Evolutionary conservation across 2,888 invertebrate genomes (phyloP).

Genomic region (Monopis laevigella): DNA sequence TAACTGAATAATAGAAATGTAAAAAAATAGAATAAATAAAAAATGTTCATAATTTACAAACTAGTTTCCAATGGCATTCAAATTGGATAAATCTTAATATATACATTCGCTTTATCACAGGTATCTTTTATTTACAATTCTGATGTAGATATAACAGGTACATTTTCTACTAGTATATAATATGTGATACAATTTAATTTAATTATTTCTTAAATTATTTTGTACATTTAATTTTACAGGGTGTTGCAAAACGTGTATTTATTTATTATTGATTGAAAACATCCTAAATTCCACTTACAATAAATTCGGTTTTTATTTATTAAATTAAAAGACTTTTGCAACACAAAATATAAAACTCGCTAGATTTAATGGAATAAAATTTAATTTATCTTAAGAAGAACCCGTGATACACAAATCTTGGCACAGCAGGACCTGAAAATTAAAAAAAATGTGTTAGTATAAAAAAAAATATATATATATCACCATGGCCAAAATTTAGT

Average conservation of each 20-base stretch:
- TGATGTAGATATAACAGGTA: no score
- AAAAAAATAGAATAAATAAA: background rate
- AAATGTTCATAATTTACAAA: background rate
- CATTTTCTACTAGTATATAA: no score
- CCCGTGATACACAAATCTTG: conserved; percentile 32
- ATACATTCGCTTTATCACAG: conserved; percentile 8
- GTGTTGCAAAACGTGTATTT: no score
- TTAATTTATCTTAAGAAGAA: conserved; percentile 27
- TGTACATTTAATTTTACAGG: no score
- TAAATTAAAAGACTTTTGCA: background rate
- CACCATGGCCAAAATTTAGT: background rate
- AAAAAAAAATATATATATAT: background rate
- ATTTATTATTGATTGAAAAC: no score
- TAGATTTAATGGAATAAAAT: background rate
- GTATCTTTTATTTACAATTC: no score
- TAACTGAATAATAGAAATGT: no score
- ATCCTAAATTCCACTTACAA: background rate
- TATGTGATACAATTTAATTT: no score
- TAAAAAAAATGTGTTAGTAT: conserved; percentile 14
- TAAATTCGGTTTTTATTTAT: background rate
- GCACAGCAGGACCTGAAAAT: conserved; percentile 30
- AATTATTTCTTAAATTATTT: no score
- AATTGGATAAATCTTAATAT: conserved; percentile 9
- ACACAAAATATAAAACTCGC: background rate
- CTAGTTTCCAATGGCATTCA: background rate